Evolutionary conservation across 2,888 invertebrate species (phyloP), one percentile per base, ranked within the genome.

Genomic region (Carterocephalus palaemon): DNA sequence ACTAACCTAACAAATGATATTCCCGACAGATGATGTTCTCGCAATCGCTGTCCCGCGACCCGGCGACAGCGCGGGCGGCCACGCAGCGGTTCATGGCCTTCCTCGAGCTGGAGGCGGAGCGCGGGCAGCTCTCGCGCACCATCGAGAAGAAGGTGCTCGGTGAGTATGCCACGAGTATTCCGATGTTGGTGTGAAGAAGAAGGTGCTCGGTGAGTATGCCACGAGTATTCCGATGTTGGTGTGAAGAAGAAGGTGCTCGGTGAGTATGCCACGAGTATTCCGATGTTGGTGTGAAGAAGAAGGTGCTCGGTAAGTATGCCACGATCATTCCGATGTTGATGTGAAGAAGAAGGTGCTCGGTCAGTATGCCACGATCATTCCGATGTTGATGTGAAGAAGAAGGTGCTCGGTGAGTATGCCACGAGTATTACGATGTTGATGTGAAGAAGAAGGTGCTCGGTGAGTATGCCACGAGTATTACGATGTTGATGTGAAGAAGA

Each of bases 211-310:
- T 93, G 72, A 61, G 75, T 59, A 7, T 5, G 8, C 40, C 32
- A 8, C 19, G 1, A n/a, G n/a, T n/a, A n/a, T n/a, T n/a, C n/a
- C n/a, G n/a, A n/a, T n/a, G n/a, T n/a, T n/a, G n/a, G n/a, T n/a
- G n/a, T n/a, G n/a, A n/a, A 93, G 74, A 93, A 93, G 80, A 93
- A 92, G 88, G 92, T 94, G 37, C 87, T 94, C 48, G 92, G 94
- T 93, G 72, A 61, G 75, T 59, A 7, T 5, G 8, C 40, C 32
- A 8, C 19, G 1, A n/a, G n/a, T n/a, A n/a, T n/a, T n/a, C n/a
- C n/a, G n/a, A n/a, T n/a, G n/a, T n/a, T n/a, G n/a, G n/a, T n/a
- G n/a, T n/a, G n/a, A n/a, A 93, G 74, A 93, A 93, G 80, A 93
- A 92, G 88, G 92, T 94, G 37, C 87, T 94, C 48, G 92, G 94